Evolutionary conservation across 2,797 vertebrate species (phyloP).

Genomic region (Macropus fuliginosus): DNA sequence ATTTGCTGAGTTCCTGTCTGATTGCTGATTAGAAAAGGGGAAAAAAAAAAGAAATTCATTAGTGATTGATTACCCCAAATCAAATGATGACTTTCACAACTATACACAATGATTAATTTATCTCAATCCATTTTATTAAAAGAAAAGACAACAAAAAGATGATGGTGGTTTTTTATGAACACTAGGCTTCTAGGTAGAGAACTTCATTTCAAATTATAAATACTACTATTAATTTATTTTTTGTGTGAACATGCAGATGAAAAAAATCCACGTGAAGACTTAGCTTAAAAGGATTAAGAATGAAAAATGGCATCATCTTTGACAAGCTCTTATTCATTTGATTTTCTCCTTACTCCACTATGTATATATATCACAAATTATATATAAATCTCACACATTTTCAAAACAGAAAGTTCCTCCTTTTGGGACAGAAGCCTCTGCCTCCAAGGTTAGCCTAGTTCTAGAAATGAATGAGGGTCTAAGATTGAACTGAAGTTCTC

Average conservation of each 20-base stretch:
- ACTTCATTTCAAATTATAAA: background rate
- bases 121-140: background rate
- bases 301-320: too few relatives aligned
- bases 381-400: background rate
- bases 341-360: background rate
- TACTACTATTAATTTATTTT: background rate
- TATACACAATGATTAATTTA: background rate
- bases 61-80: background rate
- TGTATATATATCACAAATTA: background rate
- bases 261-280: background rate
- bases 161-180: background rate
- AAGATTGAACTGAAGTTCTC: background rate
- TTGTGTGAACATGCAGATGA: background rate
- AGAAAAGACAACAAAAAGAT: background rate
- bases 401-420: background rate
- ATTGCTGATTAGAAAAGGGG: slow-evolving; percentile 88
- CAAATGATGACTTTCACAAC: slow-evolving; percentile 1
- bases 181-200: background rate
- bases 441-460: background rate
- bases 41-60: slow-evolving; percentile 45
- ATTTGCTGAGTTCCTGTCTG: slow-evolving; percentile 97
- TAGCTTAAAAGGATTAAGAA: background rate
- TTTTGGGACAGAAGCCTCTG: background rate
- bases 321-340: background rate
- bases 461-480: background rate